Percentiles rank a stretch among this genome's conserved stretches.
Evolutionary conservation across 35 echinoderm and acorn worm species (phyloP).

Genomic region (Ptychodera flava): DNA sequence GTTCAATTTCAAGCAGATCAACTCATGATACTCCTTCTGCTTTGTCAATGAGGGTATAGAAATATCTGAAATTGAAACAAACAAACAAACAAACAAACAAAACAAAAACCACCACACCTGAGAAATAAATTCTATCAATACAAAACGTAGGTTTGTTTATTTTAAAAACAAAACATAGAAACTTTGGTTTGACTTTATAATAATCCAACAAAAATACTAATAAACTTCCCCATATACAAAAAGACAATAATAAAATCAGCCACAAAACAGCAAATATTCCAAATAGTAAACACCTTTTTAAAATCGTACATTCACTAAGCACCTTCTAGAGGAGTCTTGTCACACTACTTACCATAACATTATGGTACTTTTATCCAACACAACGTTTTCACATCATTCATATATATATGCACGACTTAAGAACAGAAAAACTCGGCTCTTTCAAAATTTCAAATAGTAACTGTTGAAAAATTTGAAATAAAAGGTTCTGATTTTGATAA

Average conservation of each 20-base stretch:
- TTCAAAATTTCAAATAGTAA: neutral
- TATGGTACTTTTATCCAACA: neutral
- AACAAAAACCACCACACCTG: neutral
- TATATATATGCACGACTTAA: neutral
- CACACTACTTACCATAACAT: too few relatives aligned
- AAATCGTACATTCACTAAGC: too few relatives aligned
- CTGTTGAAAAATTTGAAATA: neutral
- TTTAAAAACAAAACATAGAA: neutral
- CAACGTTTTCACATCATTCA: neutral
- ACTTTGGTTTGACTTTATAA: neutral
- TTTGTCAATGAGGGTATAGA: neutral
- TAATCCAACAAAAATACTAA: neutral
- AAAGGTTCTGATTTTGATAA: neutral
- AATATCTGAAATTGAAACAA: too few relatives aligned
- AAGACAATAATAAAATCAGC: neutral
- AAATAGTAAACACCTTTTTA: neutral
- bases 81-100: neutral
- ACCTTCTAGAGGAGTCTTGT: too few relatives aligned
- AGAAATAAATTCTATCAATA: neutral
- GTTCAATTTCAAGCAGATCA: neutral
- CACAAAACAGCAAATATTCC: neutral
- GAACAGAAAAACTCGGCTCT: neutral
- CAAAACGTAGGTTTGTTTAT: neutral
- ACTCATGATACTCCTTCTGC: neutral
- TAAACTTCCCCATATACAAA: slow-evolving; percentile 1